phyloP scores from a whole-genome alignment of 2,797 vertebrate species.

The Sciurus carolinensis region DNA sequence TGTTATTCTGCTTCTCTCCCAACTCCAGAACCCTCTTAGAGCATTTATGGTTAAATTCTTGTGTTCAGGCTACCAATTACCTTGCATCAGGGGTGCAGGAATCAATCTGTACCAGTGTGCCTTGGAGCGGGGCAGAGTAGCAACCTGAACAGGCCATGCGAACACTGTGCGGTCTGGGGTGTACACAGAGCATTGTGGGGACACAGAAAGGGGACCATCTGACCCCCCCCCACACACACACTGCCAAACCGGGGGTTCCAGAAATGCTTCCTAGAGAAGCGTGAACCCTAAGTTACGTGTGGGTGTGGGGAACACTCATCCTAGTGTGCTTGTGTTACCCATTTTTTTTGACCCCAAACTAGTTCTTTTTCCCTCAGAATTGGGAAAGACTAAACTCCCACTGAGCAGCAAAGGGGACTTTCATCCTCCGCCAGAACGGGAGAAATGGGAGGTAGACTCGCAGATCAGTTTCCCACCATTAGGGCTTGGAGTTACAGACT shows the following conservation, averaged over 20 bases:
- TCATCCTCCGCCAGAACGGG: background rate
- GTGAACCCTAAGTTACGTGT: background rate
- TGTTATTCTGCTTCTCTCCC: background rate
- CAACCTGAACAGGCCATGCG: background rate
- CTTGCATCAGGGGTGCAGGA: accelerated
- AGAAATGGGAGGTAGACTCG: background rate
- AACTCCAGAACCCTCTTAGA: background rate
- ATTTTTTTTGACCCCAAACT: too few relatives aligned
- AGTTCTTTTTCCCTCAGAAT: background rate
- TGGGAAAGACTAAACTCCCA: background rate
- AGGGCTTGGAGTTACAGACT: too few relatives aligned
- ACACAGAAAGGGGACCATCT: accelerated
- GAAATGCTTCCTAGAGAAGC: background rate
- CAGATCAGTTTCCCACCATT: background rate
- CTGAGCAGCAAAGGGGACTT: background rate
- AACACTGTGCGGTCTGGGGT: background rate
- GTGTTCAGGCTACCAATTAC: accelerated
- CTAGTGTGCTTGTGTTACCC: too few relatives aligned
- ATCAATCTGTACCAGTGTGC: accelerated
- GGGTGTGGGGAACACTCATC: too few relatives aligned
- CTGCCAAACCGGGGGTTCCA: background rate
- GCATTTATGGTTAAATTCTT: accelerated
- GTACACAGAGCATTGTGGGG: accelerated
- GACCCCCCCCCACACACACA: background rate
- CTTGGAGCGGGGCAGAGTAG: background rate